Evolutionary conservation across 1,140 invertebrate species (phyloP).

Genomic region (Macrocentrus cingulum): DNA sequence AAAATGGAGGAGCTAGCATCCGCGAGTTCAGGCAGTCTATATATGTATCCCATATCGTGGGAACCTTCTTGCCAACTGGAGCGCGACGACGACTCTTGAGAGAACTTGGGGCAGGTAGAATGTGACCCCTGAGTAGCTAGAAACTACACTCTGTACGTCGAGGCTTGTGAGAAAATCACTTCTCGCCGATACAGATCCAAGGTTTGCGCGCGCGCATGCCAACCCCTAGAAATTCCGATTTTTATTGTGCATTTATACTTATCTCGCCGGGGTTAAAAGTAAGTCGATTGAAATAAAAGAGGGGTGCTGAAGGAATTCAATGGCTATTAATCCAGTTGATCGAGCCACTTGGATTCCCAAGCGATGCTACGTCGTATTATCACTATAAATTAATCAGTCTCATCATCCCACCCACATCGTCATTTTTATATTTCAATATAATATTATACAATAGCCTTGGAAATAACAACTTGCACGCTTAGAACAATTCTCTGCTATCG

Average conservation of each 20-base stretch:
- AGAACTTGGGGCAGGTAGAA: conserved; percentile 18
- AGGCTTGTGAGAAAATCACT: conserved; percentile 51
- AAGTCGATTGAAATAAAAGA: too few species aligned
- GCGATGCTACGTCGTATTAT: background rate
- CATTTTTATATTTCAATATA: background rate
- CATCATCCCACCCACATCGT: background rate
- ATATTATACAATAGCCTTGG: too few species aligned
- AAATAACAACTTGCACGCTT: too few species aligned
- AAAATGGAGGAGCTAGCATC: conserved; percentile 12
- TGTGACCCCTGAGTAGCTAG: conserved; percentile 14
- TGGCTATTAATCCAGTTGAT: too few species aligned
- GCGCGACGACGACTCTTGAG: conserved; percentile 38
- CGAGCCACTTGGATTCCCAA: conserved; percentile 1
- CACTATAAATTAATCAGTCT: background rate
- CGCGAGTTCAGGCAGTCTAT: conserved; percentile 9
- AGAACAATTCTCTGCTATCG: too few species aligned
- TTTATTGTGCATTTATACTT: background rate
- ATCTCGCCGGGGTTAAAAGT: too few species aligned
- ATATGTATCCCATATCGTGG: conserved; percentile 48
- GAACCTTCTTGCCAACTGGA: conserved; percentile 56
- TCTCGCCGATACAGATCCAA: conserved; percentile 23
- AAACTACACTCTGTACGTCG: too few species aligned
- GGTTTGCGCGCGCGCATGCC: too few species aligned
- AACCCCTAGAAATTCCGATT: background rate
- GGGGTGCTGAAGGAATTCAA: too few species aligned